Percentiles rank a stretch among this genome's conserved stretches.
Conservation (phyloP, 2,888 invertebrate genomes). For the Dyspetes luteomarginatus region DNA sequence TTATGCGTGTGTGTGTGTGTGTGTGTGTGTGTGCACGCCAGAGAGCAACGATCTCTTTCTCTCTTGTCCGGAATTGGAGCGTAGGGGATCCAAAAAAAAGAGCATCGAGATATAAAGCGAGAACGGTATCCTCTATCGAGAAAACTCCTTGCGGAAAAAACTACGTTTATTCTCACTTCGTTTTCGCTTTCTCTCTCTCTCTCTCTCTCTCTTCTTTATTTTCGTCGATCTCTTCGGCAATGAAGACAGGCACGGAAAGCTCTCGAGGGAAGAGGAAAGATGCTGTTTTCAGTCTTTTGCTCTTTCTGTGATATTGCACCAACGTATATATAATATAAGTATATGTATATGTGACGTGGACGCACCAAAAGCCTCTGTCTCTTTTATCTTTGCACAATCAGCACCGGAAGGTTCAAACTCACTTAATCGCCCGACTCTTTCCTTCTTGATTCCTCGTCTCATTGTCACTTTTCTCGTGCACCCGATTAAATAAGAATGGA, state of each 20-base stretch:
- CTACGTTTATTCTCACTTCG: conserved; percentile 33
- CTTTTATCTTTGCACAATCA: conserved; percentile 81
- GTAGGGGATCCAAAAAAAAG: conserved; percentile 2
- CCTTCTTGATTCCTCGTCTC: neutral
- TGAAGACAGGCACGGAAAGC: conserved; percentile 52
- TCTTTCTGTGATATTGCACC: conserved; percentile 15
- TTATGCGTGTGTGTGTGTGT: too few species aligned
- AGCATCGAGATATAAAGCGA: conserved; percentile 18
- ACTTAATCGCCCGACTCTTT: conserved; percentile 51
- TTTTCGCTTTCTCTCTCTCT: conserved; percentile 19
- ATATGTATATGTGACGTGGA: neutral
- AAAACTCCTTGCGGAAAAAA: conserved; percentile 46
- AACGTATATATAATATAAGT: too few species aligned
- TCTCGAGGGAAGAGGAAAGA: conserved; percentile 67
- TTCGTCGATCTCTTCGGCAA: conserved; percentile 59
- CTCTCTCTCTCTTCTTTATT: conserved; percentile 37
- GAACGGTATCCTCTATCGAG: conserved; percentile 37
- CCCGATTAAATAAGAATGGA: conserved; percentile 17
- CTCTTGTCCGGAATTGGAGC: conserved; percentile 37
- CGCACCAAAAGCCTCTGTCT: conserved; percentile 54
- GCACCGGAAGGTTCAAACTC: conserved; percentile 74
- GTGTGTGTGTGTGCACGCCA: conserved; percentile 6
- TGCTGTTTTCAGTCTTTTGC: conserved; percentile 52
- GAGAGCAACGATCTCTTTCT: conserved; percentile 41
- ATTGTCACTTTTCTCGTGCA: neutral